Evolutionary conservation across 2,888 invertebrate species (phyloP).

Genomic region (Cyclophora albipunctata): DNA sequence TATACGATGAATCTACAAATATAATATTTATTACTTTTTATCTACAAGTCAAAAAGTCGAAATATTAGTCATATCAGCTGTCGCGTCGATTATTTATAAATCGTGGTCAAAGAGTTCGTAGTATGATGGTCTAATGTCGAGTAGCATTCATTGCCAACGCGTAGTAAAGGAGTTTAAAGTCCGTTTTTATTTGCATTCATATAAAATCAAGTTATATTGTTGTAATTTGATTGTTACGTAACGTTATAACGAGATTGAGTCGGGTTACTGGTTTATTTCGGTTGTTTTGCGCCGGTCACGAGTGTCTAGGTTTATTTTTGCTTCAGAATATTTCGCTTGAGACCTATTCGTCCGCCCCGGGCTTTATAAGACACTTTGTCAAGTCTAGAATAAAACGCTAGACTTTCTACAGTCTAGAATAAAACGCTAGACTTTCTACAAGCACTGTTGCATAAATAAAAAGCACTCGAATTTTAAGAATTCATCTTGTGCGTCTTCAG

Average conservation of each 20-base stretch:
- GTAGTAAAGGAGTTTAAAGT: conserved; percentile 25
- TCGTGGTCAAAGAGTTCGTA: no score
- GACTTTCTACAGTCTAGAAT: conserved; percentile 15
- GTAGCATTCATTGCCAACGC: conserved; percentile 27
- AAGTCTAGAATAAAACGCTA: conserved; percentile 10
- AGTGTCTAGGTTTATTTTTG: conserved; percentile 48
- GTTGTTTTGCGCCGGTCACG: conserved; percentile 43
- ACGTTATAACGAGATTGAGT: conserved; percentile 31
- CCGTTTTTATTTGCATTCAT: conserved; percentile 15
- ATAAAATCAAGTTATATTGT: not conserved
- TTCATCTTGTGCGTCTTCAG: no score
- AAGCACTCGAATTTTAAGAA: not conserved
- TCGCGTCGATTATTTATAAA: no score
- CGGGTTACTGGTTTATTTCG: conserved; percentile 41
- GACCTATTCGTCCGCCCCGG: conserved; percentile 12
- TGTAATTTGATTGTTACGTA: conserved; percentile 27
- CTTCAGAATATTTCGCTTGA: conserved; percentile 27
- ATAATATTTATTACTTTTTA: no score
- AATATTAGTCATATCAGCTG: no score
- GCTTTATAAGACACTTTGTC: conserved; percentile 2
- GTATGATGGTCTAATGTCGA: not conserved
- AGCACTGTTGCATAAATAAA: conserved; percentile 6
- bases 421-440: conserved; percentile 9
- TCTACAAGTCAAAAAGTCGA: no score
- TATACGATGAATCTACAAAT: no score